A percentile compares a stretch with the other conserved stretches of the same genome.
phyloP scores from a whole-genome alignment of 2,797 vertebrate genomes.

The Amniataba percoides region DNA sequence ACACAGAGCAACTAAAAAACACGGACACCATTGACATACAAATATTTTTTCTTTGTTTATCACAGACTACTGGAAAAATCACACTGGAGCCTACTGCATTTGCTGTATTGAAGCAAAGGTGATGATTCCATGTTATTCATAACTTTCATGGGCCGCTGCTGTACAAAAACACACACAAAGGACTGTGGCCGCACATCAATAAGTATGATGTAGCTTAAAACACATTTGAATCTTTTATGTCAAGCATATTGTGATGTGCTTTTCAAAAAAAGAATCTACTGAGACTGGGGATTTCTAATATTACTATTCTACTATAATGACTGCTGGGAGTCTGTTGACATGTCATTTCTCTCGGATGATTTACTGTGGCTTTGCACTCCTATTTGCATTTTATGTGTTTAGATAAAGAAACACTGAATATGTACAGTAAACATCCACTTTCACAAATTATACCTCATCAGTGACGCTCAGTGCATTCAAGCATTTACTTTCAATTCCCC shows the following conservation, averaged over 20 bases:
- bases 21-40: background rate
- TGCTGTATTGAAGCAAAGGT: conserved; percentile 6
- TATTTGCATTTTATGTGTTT: background rate
- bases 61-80: background rate
- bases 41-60: conserved; percentile 23
- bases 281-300: background rate
- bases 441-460: background rate
- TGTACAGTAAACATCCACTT: background rate
- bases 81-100: conserved; percentile 2
- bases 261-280: background rate
- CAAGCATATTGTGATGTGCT: background rate
- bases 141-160: conserved; percentile 24
- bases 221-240: background rate
- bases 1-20: conserved; percentile 5
- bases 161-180: background rate
- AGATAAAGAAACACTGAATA: background rate
- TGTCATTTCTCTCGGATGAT: background rate
- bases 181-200: background rate
- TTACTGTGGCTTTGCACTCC: background rate
- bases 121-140: conserved; percentile 5
- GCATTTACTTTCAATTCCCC: background rate
- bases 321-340: background rate
- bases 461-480: background rate
- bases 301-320: background rate
- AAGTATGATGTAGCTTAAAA: background rate